These are phyloP conservation scores for Megalops atlanticus DNA, from an alignment of 2,113 vertebrate genomes.

Conservation along the genomic window DNA sequence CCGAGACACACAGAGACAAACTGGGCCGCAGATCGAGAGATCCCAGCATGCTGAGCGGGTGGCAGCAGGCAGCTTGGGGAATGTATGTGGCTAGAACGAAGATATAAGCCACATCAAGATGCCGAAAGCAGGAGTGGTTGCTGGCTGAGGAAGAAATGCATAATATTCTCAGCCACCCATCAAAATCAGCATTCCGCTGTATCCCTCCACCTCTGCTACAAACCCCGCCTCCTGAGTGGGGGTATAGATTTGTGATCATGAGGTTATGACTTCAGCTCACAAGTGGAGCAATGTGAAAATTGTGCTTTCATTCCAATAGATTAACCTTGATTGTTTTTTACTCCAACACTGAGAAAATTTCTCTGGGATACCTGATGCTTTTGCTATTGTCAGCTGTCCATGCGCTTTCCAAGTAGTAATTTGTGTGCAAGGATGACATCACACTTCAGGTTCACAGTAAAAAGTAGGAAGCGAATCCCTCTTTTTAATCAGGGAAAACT, in stretches of 20 bases:
- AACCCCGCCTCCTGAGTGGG: not conserved
- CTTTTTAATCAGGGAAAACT: constrained; percentile 11
- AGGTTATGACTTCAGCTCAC: not conserved
- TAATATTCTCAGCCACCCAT: not conserved
- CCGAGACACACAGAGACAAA: not conserved
- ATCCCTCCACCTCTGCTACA: not conserved
- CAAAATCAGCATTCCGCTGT: not conserved
- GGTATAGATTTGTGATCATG: not conserved
- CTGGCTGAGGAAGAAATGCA: not conserved
- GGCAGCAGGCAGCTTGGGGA: not conserved
- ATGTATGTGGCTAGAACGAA: not conserved
- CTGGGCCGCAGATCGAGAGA: not conserved
- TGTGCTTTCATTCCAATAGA: no score
- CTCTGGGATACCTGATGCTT: not conserved
- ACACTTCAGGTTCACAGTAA: constrained; percentile 3
- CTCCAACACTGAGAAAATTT: not conserved
- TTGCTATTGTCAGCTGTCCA: not conserved
- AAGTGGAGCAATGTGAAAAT: not conserved
- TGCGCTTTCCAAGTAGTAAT: not conserved
- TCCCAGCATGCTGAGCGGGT: not conserved
- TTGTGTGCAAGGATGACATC: constrained; percentile 17
- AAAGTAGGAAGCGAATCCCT: not conserved
- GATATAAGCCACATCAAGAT: not conserved
- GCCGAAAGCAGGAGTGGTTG: not conserved
- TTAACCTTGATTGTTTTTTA: not conserved